These are phyloP conservation scores for Mesitornis unicolor DNA, from an alignment of 2,113 vertebrate genomes.

Conservation along the genomic window DNA sequence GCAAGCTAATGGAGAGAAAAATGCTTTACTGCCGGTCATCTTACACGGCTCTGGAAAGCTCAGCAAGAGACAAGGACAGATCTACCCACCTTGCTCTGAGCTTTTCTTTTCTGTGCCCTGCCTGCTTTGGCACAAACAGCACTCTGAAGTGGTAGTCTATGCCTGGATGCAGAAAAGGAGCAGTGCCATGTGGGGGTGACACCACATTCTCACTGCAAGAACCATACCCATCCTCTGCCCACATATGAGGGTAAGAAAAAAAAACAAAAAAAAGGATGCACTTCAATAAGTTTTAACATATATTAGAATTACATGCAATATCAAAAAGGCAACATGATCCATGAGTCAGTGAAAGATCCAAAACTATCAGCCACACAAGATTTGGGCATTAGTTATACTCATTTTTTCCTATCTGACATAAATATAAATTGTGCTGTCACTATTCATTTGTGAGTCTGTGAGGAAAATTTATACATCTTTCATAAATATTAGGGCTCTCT, in stretches of 20 bases:
- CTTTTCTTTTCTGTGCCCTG: background rate
- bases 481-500: background rate
- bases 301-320: background rate
- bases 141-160: background rate
- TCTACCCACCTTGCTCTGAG: background rate
- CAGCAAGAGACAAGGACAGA: background rate
- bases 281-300: background rate
- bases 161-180: background rate
- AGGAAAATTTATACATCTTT: background rate
- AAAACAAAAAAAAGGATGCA: background rate
- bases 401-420: background rate
- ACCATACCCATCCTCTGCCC: background rate
- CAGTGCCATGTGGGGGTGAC: background rate
- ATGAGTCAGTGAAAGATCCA: background rate
- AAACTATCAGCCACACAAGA: background rate
- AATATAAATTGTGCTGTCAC: background rate
- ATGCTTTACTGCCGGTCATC: background rate
- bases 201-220: background rate
- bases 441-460: background rate
- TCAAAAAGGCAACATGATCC: background rate
- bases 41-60: rapidly evolving
- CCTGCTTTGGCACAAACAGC: background rate
- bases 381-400: background rate
- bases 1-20: background rate
- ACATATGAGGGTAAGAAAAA: rapidly evolving